Conservation (phyloP, 2,797 vertebrate genomes). For the Acanthurus lineatus region DNA sequence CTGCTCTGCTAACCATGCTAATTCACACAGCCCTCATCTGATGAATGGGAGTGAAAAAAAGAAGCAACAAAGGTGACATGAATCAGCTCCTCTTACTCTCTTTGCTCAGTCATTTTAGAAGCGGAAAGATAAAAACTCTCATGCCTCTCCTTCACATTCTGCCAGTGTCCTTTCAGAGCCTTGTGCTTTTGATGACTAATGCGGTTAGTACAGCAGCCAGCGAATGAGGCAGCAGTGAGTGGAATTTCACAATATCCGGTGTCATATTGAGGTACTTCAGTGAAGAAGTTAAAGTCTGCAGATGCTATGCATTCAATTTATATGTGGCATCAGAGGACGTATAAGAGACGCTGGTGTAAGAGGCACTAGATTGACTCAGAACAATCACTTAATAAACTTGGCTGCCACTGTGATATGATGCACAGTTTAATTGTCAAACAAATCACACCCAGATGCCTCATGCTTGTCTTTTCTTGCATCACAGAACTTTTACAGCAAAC, state of each 20-base stretch:
- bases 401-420: constrained; percentile 34
- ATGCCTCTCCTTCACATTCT: constrained; percentile 52
- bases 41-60: constrained; percentile 71
- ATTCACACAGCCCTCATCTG: constrained; percentile 67
- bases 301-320: constrained; percentile 22
- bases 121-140: constrained; percentile 53
- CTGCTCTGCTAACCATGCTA: constrained; percentile 74
- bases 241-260: constrained; percentile 38
- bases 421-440: constrained; percentile 48
- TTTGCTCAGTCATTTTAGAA: constrained; percentile 58
- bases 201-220: constrained; percentile 27
- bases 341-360: constrained; percentile 19
- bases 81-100: constrained; percentile 62
- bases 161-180: constrained; percentile 54
- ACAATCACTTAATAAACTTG: constrained; percentile 46
- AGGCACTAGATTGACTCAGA: constrained; percentile 30
- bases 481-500: constrained; percentile 11
- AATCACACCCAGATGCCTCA: constrained; percentile 46
- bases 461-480: constrained; percentile 3
- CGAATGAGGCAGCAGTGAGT: constrained; percentile 43
- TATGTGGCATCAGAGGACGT: constrained; percentile 36
- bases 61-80: constrained; percentile 62
- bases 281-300: constrained; percentile 16
- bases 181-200: constrained; percentile 57
- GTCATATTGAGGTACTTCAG: constrained; percentile 30